These are phyloP conservation scores for Phalacrocorax aristotelis DNA, from an alignment of 2,113 vertebrate species.

Conservation along the genomic window DNA sequence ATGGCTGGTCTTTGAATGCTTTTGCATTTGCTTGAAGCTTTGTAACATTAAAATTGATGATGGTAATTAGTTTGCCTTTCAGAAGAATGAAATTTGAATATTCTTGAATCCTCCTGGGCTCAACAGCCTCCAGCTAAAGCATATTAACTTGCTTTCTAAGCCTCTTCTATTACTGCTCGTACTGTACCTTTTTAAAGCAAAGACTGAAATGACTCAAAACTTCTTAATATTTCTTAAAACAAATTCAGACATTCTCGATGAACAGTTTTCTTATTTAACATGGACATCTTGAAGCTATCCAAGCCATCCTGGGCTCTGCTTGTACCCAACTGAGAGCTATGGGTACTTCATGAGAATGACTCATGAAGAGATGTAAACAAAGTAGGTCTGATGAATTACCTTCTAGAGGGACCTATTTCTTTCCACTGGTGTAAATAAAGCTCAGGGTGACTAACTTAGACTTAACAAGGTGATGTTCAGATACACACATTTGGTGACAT, in stretches of 20 bases:
- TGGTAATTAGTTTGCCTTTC: conserved; percentile 61
- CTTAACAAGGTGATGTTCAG: background rate
- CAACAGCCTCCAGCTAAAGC: conserved; percentile 3
- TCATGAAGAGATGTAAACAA: background rate
- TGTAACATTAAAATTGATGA: conserved; percentile 60
- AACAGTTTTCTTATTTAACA: background rate
- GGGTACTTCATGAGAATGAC: background rate
- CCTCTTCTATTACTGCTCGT: background rate
- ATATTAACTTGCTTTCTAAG: conserved; percentile 3
- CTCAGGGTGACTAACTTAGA: background rate
- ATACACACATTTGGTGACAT: background rate
- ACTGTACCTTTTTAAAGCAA: background rate
- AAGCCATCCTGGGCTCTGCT: background rate
- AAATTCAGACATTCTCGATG: background rate
- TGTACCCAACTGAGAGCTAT: background rate
- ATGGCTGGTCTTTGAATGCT: conserved; percentile 44
- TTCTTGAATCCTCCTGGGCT: conserved; percentile 43
- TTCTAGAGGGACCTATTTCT: background rate
- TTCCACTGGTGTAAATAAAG: background rate
- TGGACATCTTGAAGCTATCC: background rate
- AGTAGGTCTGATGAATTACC: background rate
- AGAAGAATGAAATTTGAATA: conserved; percentile 50
- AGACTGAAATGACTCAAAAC: background rate
- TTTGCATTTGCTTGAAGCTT: conserved; percentile 19
- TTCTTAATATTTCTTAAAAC: background rate